These are phyloP conservation scores for Octomys mimax DNA, from an alignment of 2,797 vertebrate species.

Conservation along the genomic window DNA sequence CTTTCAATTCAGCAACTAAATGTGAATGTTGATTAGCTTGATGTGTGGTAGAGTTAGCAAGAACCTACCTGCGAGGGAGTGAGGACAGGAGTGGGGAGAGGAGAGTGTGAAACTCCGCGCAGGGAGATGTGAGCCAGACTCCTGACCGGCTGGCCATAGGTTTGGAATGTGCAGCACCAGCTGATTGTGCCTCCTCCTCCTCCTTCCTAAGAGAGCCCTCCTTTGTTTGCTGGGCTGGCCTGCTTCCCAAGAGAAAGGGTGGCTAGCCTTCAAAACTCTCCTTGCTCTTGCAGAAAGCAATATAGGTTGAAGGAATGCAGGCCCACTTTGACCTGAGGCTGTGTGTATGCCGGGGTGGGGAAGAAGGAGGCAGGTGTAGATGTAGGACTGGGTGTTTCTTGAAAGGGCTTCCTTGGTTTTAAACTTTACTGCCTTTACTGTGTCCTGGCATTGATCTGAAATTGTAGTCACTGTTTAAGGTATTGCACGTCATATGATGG, in stretches of 20 bases:
- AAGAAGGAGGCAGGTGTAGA: background rate
- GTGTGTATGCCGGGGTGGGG: background rate
- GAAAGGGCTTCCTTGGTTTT: background rate
- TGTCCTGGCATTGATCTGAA: background rate
- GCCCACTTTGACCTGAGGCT: background rate
- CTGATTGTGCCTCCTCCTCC: background rate
- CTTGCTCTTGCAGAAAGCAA: background rate
- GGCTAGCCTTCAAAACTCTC: accelerated
- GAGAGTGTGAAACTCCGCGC: background rate
- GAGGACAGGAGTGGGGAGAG: background rate
- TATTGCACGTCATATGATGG: background rate
- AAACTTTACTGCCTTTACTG: background rate
- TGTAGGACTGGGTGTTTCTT: background rate
- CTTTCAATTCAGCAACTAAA: background rate
- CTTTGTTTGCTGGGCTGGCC: background rate
- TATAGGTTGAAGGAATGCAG: background rate
- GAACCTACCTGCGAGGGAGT: background rate
- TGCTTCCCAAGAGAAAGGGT: background rate
- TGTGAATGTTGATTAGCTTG: background rate
- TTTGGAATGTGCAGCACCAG: too few species aligned
- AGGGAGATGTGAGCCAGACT: background rate
- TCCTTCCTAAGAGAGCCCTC: background rate
- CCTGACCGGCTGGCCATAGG: accelerated
- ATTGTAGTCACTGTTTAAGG: background rate
- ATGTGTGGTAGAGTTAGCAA: background rate